phyloP scores from a whole-genome alignment of 1,140 invertebrate species.

The Drosophila sturtevanti region DNA sequence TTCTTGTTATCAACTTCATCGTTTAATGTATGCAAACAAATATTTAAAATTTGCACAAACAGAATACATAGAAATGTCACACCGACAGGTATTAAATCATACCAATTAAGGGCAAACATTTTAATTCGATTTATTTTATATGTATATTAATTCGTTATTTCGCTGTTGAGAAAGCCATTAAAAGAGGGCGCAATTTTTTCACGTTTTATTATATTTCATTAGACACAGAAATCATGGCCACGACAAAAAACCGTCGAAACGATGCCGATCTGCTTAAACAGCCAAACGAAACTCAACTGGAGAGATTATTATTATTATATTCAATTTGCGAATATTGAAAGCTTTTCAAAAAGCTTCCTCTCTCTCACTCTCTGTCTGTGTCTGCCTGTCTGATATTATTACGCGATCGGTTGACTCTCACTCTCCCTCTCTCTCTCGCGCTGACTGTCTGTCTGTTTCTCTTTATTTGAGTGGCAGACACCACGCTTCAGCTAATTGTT shows the following conservation, averaged over 20 bases:
- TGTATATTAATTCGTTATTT: slow-evolving; percentile 19
- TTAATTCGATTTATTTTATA: slow-evolving; percentile 35
- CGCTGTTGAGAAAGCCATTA: slow-evolving; percentile 17
- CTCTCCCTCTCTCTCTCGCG: neutral
- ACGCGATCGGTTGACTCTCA: slow-evolving; percentile 14
- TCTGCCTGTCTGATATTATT: too few species aligned
- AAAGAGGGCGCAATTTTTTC: neutral
- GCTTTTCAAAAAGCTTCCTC: slow-evolving; percentile 46
- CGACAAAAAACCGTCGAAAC: slow-evolving; percentile 5
- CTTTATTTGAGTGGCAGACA: slow-evolving; percentile 1
- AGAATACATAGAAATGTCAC: slow-evolving; percentile 56
- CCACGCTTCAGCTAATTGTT: slow-evolving; percentile 66
- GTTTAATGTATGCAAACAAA: slow-evolving; percentile 56
- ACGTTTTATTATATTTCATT: slow-evolving; percentile 3
- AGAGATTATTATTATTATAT: slow-evolving; percentile 4
- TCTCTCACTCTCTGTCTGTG: neutral
- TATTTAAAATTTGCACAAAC: slow-evolving; percentile 70
- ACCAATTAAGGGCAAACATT: slow-evolving; percentile 65
- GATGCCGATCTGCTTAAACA: slow-evolving; percentile 36
- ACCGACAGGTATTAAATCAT: slow-evolving; percentile 64
- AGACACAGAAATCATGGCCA: slow-evolving; percentile 18
- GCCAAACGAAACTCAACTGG: slow-evolving; percentile 52
- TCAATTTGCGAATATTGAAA: slow-evolving; percentile 31
- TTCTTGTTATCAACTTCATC: slow-evolving; percentile 37
- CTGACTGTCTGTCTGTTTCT: neutral